Evolutionary conservation across 2,797 vertebrate species (phyloP), one percentile per base, ranked within the genome.

Genomic region (Sciurus vulgaris): DNA sequence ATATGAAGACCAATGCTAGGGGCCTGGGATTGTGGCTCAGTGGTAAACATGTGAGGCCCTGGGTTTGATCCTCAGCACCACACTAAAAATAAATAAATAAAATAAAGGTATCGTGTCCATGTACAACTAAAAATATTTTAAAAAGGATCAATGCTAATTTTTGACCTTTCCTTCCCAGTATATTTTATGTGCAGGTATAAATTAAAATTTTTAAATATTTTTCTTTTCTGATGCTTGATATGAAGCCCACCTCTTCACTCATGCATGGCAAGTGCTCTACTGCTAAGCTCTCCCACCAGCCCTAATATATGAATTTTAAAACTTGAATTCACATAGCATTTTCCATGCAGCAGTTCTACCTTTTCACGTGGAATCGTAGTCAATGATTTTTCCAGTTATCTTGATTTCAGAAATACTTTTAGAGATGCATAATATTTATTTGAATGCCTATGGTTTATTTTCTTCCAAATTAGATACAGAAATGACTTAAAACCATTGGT

Each of bases 151-250:
- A 2, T 44, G 92, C 26, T 76, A 54, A 87, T 54, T 28, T 93
- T 72, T 86, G 15, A 65, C 38, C 44, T 82, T 86, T 93, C 47
- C 47, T 88, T 88, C 65, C 49, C 22, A 18, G 30, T 78, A 24
- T 67, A 44, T 94, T 92, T 77, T 83, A 74, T 73, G 30, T 73
- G 41, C 13, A 24, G 24, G 35, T 86, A 67, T 95, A 78, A 93
- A 81, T 38, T 77, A 11, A 47, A 26, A n/a, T 69, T 85, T 92
- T 73, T 4, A 56, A 79, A 91, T 69, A 7, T n/a, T 35, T 69
- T 69, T n/a, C 33, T 69, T 69, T n/a, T 69, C 9, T 35, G 67
- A 3, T 14, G 5, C 61, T 30, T 28, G 61, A 30, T 28, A 65
- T 33, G 28, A 14, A 65, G 26, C 13, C n/a, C 67, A 35, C 20